Conservation (phyloP, 2,113 vertebrate genomes). For the Nannobrachium achirus region DNA sequence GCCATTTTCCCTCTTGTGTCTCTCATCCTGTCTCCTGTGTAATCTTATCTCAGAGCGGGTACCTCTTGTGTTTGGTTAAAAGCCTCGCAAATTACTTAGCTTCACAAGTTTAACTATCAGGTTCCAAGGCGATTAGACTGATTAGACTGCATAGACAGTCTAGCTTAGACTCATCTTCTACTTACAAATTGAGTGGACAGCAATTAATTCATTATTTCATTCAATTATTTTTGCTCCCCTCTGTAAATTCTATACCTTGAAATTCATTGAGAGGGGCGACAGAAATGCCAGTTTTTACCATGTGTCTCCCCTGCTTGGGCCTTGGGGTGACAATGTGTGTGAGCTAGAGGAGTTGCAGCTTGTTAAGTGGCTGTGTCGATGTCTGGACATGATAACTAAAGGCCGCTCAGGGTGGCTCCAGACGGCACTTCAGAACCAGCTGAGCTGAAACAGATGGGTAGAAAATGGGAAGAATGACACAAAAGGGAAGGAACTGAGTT, state of each 20-base stretch:
- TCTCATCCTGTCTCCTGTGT: conserved; percentile 42
- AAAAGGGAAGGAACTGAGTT: background rate
- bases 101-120: conserved; percentile 37
- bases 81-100: conserved; percentile 10
- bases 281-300: no score
- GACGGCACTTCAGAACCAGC: conserved; percentile 66
- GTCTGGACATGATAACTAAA: conserved; percentile 47
- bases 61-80: conserved; percentile 4
- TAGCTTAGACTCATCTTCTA: no score
- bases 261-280: no score
- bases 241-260: no score
- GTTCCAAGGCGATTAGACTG: conserved; percentile 56
- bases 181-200: no score
- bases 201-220: no score
- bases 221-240: no score
- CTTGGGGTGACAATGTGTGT: conserved; percentile 1
- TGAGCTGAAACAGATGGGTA: conserved; percentile 51
- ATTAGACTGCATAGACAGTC: conserved; percentile 45
- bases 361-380: conserved; percentile 43
- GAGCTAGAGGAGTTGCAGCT: conserved; percentile 43
- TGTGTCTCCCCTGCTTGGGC: no score
- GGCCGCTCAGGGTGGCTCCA: conserved; percentile 65
- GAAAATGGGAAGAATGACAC: background rate
- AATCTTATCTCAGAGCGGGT: conserved; percentile 11
- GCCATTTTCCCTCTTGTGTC: conserved; percentile 13